Base-by-base conservation (phyloP, 1,140 invertebrate species). In the Temnothorax longispinosus region DNA sequence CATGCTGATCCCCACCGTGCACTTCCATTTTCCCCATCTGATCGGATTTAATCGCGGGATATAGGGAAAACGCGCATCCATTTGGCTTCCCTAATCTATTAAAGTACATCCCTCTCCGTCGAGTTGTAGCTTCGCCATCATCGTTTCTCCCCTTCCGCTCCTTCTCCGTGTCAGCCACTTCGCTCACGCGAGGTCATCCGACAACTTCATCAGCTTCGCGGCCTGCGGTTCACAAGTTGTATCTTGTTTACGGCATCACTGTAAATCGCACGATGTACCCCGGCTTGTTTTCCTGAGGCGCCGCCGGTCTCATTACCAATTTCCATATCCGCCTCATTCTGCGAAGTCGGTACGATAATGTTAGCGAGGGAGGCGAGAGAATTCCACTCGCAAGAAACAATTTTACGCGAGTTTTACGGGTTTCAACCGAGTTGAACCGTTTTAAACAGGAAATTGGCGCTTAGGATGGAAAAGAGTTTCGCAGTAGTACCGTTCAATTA, bases 121-220 rank as follows among this genome's bases (percentile, higher is more conserved):
- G n/a, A n/a, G n/a, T n/a, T n/a, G n/a, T n/a, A n/a, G n/a, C n/a
- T n/a, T n/a, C n/a, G n/a, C n/a, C n/a, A n/a, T n/a, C n/a, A n/a
- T n/a, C n/a, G n/a, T n/a, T n/a, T n/a, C n/a, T n/a, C n/a, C n/a
- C n/a, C n/a, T n/a, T n/a, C n/a, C n/a, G n/a, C n/a, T n/a, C n/a
- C n/a, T n/a, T n/a, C n/a, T n/a, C n/a, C n/a, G n/a, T n/a, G n/a
- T n/a, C n/a, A n/a, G n/a, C n/a, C n/a, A n/a, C 27, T 60, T 84
- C 2, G 32, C 71, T 60, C 81, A 85, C 81, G 86, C 81, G 62
- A 87, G 60, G 32, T 76, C 71, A 69, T 58, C 71, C 15, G 52
- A 85, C 41, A 47, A 47, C 71, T 76, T 69, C 38, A 87, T 87
- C 80, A n/a, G 18, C 13, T 27, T n/a, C 47, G 2, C 38, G 44